Percentiles rank a stretch among this genome's conserved stretches.
Conservation (phyloP, 2,797 vertebrate genomes). For the Crenichthys baileyi region DNA sequence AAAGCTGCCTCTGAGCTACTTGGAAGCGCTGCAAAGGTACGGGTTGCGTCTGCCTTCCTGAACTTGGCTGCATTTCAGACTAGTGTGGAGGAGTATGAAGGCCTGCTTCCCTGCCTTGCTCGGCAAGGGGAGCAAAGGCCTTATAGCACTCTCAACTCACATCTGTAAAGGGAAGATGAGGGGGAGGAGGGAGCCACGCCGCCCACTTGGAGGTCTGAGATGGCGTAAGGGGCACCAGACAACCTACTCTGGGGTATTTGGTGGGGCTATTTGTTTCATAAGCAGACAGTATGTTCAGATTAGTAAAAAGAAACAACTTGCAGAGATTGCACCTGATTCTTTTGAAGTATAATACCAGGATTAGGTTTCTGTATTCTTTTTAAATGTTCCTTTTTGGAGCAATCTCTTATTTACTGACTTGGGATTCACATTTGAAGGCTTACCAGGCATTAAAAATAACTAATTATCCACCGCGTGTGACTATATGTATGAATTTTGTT, state of each 20-base stretch:
- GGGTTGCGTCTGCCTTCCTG: conserved; percentile 37
- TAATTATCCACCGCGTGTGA: neutral
- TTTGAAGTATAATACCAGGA: neutral
- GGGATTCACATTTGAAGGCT: neutral
- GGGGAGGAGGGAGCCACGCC: conserved; percentile 45
- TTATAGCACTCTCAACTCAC: conserved; percentile 50
- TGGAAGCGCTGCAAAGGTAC: conserved; percentile 31
- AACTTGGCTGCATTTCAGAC: conserved; percentile 73
- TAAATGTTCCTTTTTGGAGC: neutral
- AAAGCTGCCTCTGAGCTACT: conserved; percentile 46
- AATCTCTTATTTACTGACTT: neutral
- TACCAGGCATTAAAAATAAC: neutral
- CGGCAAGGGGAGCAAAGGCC: conserved; percentile 55
- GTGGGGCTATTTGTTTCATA: conserved; percentile 35
- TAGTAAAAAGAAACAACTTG: conserved; percentile 12
- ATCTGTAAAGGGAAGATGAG: conserved; percentile 48
- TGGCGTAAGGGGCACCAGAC: conserved; percentile 49
- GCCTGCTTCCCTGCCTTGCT: conserved; percentile 48
- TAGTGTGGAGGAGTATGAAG: conserved; percentile 70
- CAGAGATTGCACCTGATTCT: conserved; percentile 16
- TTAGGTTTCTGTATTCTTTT: neutral
- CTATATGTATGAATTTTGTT: neutral
- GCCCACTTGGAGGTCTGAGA: conserved; percentile 54
- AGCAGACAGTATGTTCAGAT: conserved; percentile 45
- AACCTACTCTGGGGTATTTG: conserved; percentile 33